These are phyloP conservation scores for Rhodinocichla rosea DNA, from an alignment of 2,113 vertebrate species.

Conservation along the genomic window DNA sequence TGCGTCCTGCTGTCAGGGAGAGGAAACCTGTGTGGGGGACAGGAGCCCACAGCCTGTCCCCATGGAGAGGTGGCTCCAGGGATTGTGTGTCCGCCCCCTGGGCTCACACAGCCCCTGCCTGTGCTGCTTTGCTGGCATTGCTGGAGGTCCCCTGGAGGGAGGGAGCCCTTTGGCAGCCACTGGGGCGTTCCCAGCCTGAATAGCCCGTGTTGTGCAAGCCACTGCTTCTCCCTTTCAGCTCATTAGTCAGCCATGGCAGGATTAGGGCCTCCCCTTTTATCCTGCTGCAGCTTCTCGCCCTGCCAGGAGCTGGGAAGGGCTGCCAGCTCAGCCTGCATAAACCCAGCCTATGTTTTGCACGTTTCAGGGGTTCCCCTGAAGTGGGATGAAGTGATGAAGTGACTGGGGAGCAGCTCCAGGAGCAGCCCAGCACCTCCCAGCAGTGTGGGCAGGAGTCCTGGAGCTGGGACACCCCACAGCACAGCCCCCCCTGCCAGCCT, in stretches of 20 bases:
- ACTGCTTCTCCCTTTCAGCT: neutral
- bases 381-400: neutral
- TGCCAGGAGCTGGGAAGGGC: neutral
- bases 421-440: neutral
- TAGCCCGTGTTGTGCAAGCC: neutral
- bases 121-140: neutral
- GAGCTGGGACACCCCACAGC: accelerated
- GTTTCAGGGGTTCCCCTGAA: accelerated
- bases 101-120: neutral
- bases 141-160: neutral
- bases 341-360: neutral
- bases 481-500: neutral
- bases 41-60: neutral
- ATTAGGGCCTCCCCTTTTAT: neutral
- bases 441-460: accelerated
- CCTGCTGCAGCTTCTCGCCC: neutral
- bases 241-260: neutral
- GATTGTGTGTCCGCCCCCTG: neutral
- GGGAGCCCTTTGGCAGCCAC: neutral
- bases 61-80: neutral
- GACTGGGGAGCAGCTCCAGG: neutral
- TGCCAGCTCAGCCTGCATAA: accelerated
- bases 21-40: neutral
- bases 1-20: accelerated
- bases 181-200: neutral